Percentiles rank a stretch among this genome's conserved stretches.
These are phyloP conservation scores for Xiphydria camelus DNA, from an alignment of 2,888 invertebrate genomes.

Conservation along the genomic window DNA sequence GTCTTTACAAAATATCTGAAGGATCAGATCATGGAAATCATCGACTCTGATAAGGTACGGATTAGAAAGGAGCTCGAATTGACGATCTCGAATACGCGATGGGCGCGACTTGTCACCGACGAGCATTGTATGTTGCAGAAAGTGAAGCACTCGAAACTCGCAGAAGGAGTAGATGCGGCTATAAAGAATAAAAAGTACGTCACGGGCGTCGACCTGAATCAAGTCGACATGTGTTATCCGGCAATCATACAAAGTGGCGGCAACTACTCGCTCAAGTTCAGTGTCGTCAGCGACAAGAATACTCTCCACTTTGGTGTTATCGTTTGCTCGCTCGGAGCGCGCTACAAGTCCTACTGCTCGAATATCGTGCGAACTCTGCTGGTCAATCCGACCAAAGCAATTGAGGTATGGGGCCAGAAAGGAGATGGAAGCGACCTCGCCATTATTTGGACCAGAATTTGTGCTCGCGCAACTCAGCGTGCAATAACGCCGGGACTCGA, in stretches of 20 bases:
- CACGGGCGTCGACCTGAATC: conserved; percentile 81
- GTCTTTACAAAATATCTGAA: conserved; percentile 95
- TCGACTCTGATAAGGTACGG: conserved; percentile 96
- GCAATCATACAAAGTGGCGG: conserved; percentile 99
- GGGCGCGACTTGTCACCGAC: background rate
- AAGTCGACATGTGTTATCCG: conserved; percentile 97
- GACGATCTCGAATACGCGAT: background rate
- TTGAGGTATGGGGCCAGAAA: conserved; percentile 61
- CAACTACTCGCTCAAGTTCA: conserved; percentile 96
- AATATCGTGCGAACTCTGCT: conserved; percentile 95
- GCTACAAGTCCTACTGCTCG: conserved; percentile 97
- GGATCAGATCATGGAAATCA: conserved; percentile 97
- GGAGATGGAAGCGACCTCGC: too few species aligned
- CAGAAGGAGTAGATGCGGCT: conserved; percentile 92
- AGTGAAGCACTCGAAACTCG: conserved; percentile 93
- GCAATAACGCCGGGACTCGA: too few species aligned
- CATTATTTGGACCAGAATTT: too few species aligned
- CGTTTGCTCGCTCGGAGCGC: conserved; percentile 89
- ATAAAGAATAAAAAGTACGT: conserved; percentile 96
- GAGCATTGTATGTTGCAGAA: conserved; percentile 66
- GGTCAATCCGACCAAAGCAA: conserved; percentile 82
- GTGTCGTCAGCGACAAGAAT: conserved; percentile 92
- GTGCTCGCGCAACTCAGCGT: too few species aligned
- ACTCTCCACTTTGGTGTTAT: conserved; percentile 94
- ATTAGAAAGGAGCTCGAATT: background rate